Evolutionary conservation across 2,797 vertebrate genomes (phyloP), one percentile per base, ranked within the genome.

Genomic region (Alca torda): DNA sequence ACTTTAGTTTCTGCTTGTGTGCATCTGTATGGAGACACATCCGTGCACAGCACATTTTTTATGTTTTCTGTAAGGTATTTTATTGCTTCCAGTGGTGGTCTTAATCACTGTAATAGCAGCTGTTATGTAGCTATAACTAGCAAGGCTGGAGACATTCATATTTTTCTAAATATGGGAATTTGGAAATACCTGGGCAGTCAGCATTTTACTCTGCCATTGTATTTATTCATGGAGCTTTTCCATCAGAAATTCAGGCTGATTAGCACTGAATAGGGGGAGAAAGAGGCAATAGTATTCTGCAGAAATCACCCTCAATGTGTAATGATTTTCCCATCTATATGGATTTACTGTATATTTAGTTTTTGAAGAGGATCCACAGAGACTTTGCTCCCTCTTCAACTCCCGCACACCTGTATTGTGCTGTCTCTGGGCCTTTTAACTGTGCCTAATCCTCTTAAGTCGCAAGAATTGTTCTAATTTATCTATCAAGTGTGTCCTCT

Each of bases 21-120:
- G 56, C 15, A 2, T 21, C 46, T 69, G 43, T 25, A 16, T 11
- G 20, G 65, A 43, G 79, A 48, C 46, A 20, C 33, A 24, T 16
- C 45, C 1, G 0, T 19, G 24, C 46, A 4, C 37, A 26, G 61
- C 54, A 15, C 7, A 0, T 11, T 35, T 63, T 76, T 77, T 19
- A 26, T 48, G 10, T 61, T 39, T 60, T 82, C 41, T 77, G 30
- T 35, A 30, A 56, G 51, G 51, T 19, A 11, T 60, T 81, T 88
- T 60, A 41, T 35, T 43, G 41, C 65, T 90, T 79, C 43, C 39
- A 33, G 31, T 30, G 28, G 65, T 63, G 35, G 18, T 46, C 24
- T 75, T 85, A 60, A 85, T 57, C n/a, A 11, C 56, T 31, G 2
- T 10, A 21, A 64, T 26, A 65, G 43, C 80, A 79, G 24, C 67